Evolutionary conservation across 2,113 vertebrate genomes (phyloP), one percentile per base, ranked within the genome.

Genomic region (Alligator mississippiensis): DNA sequence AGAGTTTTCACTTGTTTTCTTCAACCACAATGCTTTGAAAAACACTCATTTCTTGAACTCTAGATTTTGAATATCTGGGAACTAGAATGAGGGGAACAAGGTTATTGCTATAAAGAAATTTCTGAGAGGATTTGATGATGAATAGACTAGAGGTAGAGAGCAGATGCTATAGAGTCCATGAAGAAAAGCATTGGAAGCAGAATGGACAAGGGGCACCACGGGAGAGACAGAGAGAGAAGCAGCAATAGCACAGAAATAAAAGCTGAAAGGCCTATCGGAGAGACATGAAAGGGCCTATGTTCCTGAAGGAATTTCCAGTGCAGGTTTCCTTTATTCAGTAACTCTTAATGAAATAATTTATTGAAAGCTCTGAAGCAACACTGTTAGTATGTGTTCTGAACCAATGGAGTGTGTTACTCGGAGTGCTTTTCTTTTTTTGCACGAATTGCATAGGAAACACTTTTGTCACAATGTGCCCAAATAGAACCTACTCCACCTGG

Each of bases 281-380:
- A 89, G 84, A 90, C 90, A 96, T 95, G 94, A 93, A 97, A 97
- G 96, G 63, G 63, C 68, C 61, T 95, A 25, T 96, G 91, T 95
- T 97, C 93, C 94, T 96, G 90, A 66, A 96, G 94, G 94, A 89
- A 96, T 96, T 96, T 95, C 84, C 90, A 95, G 88, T 82, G 86
- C 90, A 96, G 88, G 79, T 96, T 97, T 96, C 82, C 54, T 96
- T 96, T 96, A 84, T 95, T 92, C 58, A 0, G n/a, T 81, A 94
- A 92, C 91, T 75, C 90, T 97, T 88, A 85, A 72, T 72, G 95
- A 96, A 97, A 95, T 95, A 93, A 94, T 96, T 82, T 95, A 94
- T 84, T 77, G 80, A 94, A 79, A 61, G 78, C 88, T 94, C 92
- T 95, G 88, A 94, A 94, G 89, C 93, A 95, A 93, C 88, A 94